Percentiles rank a stretch among this genome's conserved stretches.
Evolutionary conservation across 2,888 invertebrate species (phyloP).

Genomic region (Leptothorax acervorum): DNA sequence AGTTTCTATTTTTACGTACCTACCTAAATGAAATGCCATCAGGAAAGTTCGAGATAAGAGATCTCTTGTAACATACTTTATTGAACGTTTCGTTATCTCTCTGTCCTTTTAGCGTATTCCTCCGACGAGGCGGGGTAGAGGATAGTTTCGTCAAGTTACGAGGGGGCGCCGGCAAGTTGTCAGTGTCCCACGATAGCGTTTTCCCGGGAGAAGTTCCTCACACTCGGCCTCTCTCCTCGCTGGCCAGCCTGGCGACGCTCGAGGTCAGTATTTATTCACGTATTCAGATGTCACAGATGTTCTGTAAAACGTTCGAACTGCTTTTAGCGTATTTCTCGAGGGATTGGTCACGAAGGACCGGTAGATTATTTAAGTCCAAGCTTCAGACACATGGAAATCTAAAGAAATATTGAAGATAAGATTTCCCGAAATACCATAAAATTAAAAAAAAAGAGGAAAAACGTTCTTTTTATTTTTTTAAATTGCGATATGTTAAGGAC

Average conservation of each 20-base stretch:
- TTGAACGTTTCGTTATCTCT: background rate
- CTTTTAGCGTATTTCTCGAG: conserved; percentile 19
- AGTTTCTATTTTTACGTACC: background rate
- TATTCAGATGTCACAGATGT: conserved; percentile 22
- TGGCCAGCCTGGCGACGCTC: conserved; percentile 81
- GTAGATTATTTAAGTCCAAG: conserved; percentile 37
- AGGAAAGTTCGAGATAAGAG: background rate
- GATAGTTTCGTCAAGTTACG: conserved; percentile 82
- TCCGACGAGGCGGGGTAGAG: conserved; percentile 79
- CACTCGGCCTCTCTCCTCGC: conserved; percentile 82
- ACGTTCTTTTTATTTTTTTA: background rate
- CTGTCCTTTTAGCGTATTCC: conserved; percentile 78
- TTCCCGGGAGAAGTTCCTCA: conserved; percentile 91
- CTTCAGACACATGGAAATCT: background rate
- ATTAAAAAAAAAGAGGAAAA: background rate
- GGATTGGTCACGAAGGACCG: background rate
- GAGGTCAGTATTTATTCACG: conserved; percentile 78
- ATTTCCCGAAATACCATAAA: background rate
- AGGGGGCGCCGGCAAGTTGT: conserved; percentile 88
- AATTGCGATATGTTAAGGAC: too few relatives aligned
- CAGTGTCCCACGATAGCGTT: conserved; percentile 96
- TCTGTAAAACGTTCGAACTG: conserved; percentile 3
- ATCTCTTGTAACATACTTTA: background rate
- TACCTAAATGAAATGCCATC: background rate
- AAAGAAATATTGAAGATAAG: background rate